Evolutionary conservation across 1,140 invertebrate species (phyloP).

Genomic region (Magallana gigas): DNA sequence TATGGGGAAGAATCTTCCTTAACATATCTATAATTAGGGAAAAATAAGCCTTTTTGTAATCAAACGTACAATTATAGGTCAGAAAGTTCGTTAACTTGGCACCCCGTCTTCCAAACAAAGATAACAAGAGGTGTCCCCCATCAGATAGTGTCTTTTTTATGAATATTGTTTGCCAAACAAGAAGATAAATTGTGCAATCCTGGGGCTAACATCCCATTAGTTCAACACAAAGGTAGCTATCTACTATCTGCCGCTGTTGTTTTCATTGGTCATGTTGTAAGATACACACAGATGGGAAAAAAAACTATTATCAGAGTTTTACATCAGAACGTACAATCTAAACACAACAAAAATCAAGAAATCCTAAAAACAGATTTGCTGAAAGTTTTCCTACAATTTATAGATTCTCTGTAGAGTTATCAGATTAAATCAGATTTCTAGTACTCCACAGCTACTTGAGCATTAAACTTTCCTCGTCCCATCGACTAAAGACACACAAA

Average conservation of each 20-base stretch:
- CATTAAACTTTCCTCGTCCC: conserved; percentile 9
- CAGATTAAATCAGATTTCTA: neutral
- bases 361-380: neutral
- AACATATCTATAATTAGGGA: conserved; percentile 27
- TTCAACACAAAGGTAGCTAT: neutral
- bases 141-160: conserved; percentile 1
- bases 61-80: neutral
- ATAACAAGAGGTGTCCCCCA: neutral
- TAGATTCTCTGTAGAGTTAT: neutral
- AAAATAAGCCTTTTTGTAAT: neutral
- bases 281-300: no score
- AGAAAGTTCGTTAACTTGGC: neutral
- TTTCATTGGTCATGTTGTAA: no score
- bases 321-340: no score
- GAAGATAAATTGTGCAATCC: conserved; percentile 13
- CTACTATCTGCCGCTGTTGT: neutral
- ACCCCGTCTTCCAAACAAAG: neutral
- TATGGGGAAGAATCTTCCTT: neutral
- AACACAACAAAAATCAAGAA: neutral
- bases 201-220: conserved; percentile 23
- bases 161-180: conserved; percentile 14
- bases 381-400: neutral
- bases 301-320: no score
- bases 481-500: neutral
- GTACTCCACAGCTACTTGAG: neutral